Base-by-base conservation (phyloP, 2,113 vertebrate genomes). In the Toxotes chatareus region DNA sequence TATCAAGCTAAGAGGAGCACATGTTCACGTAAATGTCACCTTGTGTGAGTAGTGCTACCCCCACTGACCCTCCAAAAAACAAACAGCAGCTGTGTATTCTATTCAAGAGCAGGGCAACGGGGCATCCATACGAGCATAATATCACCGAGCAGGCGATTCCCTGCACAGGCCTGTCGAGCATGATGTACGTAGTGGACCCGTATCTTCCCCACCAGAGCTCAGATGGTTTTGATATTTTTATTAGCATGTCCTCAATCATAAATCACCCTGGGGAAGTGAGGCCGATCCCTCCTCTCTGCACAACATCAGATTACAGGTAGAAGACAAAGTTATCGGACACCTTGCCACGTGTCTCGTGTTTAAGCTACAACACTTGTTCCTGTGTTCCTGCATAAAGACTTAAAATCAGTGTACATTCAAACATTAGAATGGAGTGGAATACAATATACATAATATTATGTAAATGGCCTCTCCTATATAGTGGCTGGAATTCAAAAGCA, bases 161-260 rank as follows among this genome's bases (percentile, higher is more conserved):
- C 81, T 32, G 64, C 73, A 23, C 69, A 19, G 87, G 88, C 87
- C 95, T 95, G 95, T 96, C 94, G 79, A 67, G 79, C 89, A 93
- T 95, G 94, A 95, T 94, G 94, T 95, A 96, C 94, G 91, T 86
- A 91, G 91, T 42, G 74, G 73, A 70, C 66, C 74, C 80, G 86
- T 95, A 95, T 96, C 95, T 95, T 81, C 88, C 86, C 83, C 88
- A 75, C 76, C 95, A 95, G 93, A 94, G 94, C 92, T 90, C 90
- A 83, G 94, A 96, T 96, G 92, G 93, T 94, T 95, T 94, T 93
- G 95, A 95, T 95, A 94, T 95, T 96, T 95, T 95, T 94, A 95
- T 95, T 92, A 96, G 93, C 92, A 91, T 88, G 92, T 94, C 93
- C 93, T 95, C 94, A 95, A 95, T 95, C 95, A 96, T 96, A 95